These are phyloP conservation scores for Ostrea denselamellosa DNA, from an alignment of 1,140 invertebrate genomes.

Conservation along the genomic window DNA sequence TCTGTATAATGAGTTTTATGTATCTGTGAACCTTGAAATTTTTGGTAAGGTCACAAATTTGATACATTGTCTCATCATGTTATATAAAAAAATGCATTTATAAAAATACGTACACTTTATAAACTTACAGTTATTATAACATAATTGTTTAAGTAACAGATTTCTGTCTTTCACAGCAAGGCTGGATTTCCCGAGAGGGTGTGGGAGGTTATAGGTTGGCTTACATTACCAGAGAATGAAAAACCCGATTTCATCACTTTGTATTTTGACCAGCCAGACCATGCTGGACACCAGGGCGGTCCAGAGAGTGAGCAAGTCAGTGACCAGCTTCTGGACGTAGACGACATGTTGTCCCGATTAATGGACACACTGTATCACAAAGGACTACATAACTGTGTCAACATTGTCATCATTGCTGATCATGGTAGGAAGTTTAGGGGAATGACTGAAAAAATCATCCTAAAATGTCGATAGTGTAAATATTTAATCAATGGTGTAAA, in stretches of 20 bases:
- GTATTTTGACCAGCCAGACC: slow-evolving; percentile 88
- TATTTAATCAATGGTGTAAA: no score
- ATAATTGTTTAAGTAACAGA: no score
- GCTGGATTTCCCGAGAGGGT: slow-evolving; percentile 77
- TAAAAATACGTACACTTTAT: no score
- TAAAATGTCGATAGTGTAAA: no score
- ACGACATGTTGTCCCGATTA: slow-evolving; percentile 84
- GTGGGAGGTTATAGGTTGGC: slow-evolving; percentile 84
- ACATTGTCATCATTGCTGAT: slow-evolving; percentile 75
- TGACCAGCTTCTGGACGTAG: slow-evolving; percentile 81
- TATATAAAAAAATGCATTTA: no score
- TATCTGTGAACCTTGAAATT: no score
- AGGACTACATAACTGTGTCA: slow-evolving; percentile 78
- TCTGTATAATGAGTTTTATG: no score
- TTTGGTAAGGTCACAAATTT: no score
- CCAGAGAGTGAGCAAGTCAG: slow-evolving; percentile 69
- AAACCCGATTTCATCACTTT: slow-evolving; percentile 83
- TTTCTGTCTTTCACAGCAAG: slow-evolving; percentile 46
- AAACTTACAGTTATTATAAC: no score
- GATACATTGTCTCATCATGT: no score
- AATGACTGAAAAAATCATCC: not conserved
- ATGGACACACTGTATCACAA: slow-evolving; percentile 80
- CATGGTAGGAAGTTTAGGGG: slow-evolving; percentile 66
- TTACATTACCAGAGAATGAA: slow-evolving; percentile 72
- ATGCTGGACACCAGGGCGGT: slow-evolving; percentile 78